Percentiles rank a stretch among this genome's conserved stretches.
phyloP scores from a whole-genome alignment of 2,797 vertebrate species.

The Pseudotriccus pelzelni region DNA sequence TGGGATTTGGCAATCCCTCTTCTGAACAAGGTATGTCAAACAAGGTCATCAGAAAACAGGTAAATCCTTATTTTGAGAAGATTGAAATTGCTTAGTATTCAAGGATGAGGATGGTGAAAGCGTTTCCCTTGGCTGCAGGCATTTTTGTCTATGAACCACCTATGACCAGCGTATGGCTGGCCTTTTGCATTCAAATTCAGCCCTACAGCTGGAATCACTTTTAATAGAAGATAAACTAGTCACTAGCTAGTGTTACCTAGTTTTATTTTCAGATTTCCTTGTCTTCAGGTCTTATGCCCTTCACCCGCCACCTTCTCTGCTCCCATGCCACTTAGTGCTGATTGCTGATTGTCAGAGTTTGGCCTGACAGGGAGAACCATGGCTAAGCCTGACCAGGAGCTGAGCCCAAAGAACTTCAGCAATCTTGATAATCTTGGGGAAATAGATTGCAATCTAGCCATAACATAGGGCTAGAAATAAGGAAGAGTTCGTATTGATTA shows the following conservation, averaged over 20 bases:
- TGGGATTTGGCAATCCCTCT: background rate
- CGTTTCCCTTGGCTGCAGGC: background rate
- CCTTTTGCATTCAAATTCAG: background rate
- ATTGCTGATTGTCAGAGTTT: background rate
- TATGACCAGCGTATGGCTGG: background rate
- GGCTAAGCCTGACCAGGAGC: background rate
- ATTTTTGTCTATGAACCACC: background rate
- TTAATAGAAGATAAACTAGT: background rate
- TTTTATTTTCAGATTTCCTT: background rate
- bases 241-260: background rate
- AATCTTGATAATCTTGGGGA: background rate
- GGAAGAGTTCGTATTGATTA: background rate
- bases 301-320: fast-evolving
- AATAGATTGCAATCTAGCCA: background rate
- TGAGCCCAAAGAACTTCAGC: background rate
- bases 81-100: background rate
- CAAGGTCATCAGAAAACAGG: background rate
- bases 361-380: background rate
- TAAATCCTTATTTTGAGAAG: background rate
- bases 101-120: background rate
- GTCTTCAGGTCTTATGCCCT: background rate
- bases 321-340: background rate
- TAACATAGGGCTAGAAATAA: background rate
- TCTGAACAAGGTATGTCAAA: background rate
- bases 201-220: background rate